Conservation (phyloP, 1,140 invertebrate species). For the Drosophila oshimai region DNA sequence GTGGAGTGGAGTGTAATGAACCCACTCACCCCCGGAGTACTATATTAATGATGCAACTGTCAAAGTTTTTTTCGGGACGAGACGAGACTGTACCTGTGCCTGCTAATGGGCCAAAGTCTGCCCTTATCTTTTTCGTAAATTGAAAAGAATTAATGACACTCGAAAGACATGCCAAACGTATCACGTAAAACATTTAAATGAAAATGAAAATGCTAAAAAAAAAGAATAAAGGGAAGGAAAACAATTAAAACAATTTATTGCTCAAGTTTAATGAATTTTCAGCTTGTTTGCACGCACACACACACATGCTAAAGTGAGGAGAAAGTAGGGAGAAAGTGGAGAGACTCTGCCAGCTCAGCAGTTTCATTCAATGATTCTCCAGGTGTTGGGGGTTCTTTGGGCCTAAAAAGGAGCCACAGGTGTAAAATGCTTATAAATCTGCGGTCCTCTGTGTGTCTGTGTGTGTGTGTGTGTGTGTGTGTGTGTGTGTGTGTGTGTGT, state of each 20-base stretch:
- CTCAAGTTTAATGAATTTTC: slow-evolving; percentile 77
- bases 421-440: slow-evolving; percentile 74
- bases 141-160: slow-evolving; percentile 50
- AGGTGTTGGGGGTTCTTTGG: not conserved
- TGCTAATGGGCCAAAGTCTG: slow-evolving; percentile 34
- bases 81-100: slow-evolving; percentile 18
- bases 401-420: slow-evolving; percentile 59
- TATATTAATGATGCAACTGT: slow-evolving; percentile 71
- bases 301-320: not conserved
- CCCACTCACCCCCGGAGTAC: too few relatives aligned
- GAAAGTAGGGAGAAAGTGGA: not conserved
- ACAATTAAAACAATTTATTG: slow-evolving; percentile 79
- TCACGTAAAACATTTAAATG: slow-evolving; percentile 42
- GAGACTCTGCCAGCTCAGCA: slow-evolving; percentile 42
- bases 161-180: slow-evolving; percentile 40
- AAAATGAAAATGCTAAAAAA: not conserved
- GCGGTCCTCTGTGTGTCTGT: not conserved
- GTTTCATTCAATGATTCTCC: slow-evolving; percentile 45
- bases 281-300: slow-evolving; percentile 68
- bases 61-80: slow-evolving; percentile 54
- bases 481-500: not conserved
- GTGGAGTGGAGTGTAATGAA: too few relatives aligned
- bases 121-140: not conserved
- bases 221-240: slow-evolving; percentile 35
- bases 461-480: not conserved